A percentile compares a stretch with the other conserved stretches of the same genome.
phyloP scores from a whole-genome alignment of 2,888 invertebrate genomes.

The Spodoptera exigua region DNA sequence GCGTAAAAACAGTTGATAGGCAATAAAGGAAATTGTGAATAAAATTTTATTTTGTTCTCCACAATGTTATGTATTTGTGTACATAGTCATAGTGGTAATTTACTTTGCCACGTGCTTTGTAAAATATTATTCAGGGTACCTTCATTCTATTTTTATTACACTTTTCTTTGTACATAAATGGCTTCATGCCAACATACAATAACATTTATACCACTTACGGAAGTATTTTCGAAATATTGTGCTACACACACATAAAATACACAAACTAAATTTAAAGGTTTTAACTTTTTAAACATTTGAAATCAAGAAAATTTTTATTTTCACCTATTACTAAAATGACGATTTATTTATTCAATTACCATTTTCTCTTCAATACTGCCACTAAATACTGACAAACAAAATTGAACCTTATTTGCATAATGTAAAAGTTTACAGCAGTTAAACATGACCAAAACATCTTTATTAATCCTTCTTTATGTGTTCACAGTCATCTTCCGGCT shows the following conservation, averaged over 20 bases:
- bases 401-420: too few relatives aligned
- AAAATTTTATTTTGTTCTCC: background rate
- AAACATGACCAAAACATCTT: too few relatives aligned
- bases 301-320: too few relatives aligned
- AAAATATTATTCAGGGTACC: too few relatives aligned
- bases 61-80: constrained; percentile 6
- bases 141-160: constrained; percentile 2
- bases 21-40: background rate
- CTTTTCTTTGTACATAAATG: constrained; percentile 20
- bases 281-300: too few relatives aligned
- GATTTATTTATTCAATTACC: too few relatives aligned
- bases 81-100: constrained; percentile 1
- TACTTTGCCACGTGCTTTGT: background rate
- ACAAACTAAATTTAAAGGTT: too few relatives aligned
- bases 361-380: too few relatives aligned
- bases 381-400: too few relatives aligned
- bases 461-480: constrained; percentile 17
- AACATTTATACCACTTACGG: constrained; percentile 13
- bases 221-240: constrained; percentile 12
- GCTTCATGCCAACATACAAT: constrained; percentile 26
- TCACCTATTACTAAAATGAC: too few relatives aligned
- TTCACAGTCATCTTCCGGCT: constrained; percentile 74
- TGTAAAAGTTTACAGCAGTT: too few relatives aligned
- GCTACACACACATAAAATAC: background rate
- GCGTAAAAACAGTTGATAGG: background rate